Evolutionary conservation across 2,797 vertebrate genomes (phyloP), one percentile per base, ranked within the genome.

Genomic region (Halcyon smyrnensis): DNA sequence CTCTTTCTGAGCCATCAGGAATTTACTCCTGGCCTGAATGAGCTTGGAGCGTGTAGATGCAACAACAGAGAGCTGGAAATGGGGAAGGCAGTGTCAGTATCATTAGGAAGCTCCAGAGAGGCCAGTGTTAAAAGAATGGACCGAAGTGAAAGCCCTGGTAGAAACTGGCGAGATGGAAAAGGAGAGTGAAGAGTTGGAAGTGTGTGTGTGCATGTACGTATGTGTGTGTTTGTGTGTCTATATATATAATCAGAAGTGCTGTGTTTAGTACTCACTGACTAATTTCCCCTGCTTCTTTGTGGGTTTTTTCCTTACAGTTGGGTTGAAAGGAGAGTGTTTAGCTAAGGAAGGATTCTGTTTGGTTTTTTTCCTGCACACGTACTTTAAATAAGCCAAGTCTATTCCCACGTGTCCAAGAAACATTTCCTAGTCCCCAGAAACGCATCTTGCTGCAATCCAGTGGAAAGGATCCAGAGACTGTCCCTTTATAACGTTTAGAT

Each of bases 351-450:
- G 53, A 3, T 64, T 46, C 12, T 8, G 50, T 28, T 23, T 46
- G 24, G 15, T 27, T 51, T 2, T 25, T 57, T n/a, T 65, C 11
- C 0, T 27, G 63, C 41, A 36, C 8, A 0, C 2, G 2, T 4
- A 3, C 57, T 84, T 60, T 15, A 32, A 81, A 24, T 7, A 51
- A 53, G 43, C 43, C 36, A 27, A 7, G 46, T 24, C 25, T 71
- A 2, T 45, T 81, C 30, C 18, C 10, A 1, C 13, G 9, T 25
- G 41, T 39, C 63, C 15, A 70, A 74, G 57, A 54, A 88, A 24
- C 23, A 5, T 43, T 80, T 70, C 37, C 41, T 63, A 21, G 45
- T 30, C 65, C 65, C 77, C 63, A 88, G 80, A 89, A 78, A 1
- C 12, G 16, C 27, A 25, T 48, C 32, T 8, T 25, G 10, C 16